Evolutionary conservation across 2,113 vertebrate genomes (phyloP).

Genomic region (Lutjanus erythropterus): DNA sequence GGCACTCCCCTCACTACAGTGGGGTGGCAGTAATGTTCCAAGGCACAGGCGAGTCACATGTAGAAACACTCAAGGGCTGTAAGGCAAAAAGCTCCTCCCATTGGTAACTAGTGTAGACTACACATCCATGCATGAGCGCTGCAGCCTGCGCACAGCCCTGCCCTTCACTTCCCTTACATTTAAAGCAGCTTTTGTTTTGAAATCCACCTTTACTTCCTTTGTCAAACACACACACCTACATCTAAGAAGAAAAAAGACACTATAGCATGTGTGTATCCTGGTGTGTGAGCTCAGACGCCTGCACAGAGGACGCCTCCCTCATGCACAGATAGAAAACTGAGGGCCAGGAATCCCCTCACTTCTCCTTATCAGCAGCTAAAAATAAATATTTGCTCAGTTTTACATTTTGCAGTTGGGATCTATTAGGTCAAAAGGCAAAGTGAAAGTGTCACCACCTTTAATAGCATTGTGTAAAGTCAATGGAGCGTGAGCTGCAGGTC

Average conservation of each 20-base stretch:
- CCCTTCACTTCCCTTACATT: conserved; percentile 16
- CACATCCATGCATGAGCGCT: conserved; percentile 65
- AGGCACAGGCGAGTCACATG: conserved; percentile 69
- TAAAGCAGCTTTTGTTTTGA: conserved; percentile 53
- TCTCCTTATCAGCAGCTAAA: conserved; percentile 33
- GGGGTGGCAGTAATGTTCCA: conserved; percentile 80
- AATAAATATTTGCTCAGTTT: conserved; percentile 42
- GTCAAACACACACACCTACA: conserved; percentile 47
- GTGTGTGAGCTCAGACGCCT: conserved; percentile 32
- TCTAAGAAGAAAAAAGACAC: conserved; percentile 2
- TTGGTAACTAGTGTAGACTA: conserved; percentile 51
- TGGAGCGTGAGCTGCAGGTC: background rate
- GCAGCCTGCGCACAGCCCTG: conserved; percentile 27
- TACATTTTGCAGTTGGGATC: conserved; percentile 9
- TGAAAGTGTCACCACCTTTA: conserved; percentile 5
- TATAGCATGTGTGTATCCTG: conserved; percentile 15
- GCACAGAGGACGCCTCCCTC: conserved; percentile 20
- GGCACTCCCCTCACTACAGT: conserved; percentile 64
- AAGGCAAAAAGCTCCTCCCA: conserved; percentile 65
- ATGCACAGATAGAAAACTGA: conserved; percentile 9
- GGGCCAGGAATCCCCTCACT: conserved; percentile 33
- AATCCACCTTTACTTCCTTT: conserved; percentile 18
- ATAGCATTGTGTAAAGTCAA: background rate
- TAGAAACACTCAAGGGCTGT: conserved; percentile 66
- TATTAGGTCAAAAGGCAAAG: conserved; percentile 15